Evolutionary conservation across 2,797 vertebrate genomes (phyloP).

Genomic region (Cyprinodon diabolis): DNA sequence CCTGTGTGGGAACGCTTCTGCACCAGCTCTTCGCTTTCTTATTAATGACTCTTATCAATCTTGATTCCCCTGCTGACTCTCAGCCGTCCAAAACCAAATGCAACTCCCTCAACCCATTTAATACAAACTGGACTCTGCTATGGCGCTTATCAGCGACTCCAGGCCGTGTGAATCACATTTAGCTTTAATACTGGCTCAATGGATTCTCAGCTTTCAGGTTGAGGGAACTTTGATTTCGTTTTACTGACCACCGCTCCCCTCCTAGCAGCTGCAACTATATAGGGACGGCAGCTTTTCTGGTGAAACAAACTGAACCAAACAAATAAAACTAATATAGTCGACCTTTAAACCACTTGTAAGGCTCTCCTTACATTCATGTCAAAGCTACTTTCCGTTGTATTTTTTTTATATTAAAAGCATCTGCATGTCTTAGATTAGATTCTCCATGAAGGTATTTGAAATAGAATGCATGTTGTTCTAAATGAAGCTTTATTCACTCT

Average conservation of each 20-base stretch:
- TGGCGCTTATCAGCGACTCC: constrained; percentile 31
- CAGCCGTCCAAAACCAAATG: constrained; percentile 39
- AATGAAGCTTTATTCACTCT: not conserved
- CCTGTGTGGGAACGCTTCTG: constrained; percentile 45
- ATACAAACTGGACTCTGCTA: constrained; percentile 15
- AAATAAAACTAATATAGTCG: constrained; percentile 37
- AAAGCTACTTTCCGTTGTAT: not conserved
- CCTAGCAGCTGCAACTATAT: not conserved
- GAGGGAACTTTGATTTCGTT: constrained; percentile 19
- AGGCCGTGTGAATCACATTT: constrained; percentile 28
- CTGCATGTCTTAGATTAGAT: not conserved
- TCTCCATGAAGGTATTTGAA: not conserved
- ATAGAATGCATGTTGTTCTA: not conserved
- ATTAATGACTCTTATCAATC: constrained; percentile 76
- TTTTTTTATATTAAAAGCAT: not conserved
- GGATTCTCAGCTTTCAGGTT: constrained; percentile 21
- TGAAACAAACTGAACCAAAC: constrained; percentile 26
- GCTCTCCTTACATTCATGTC: not conserved
- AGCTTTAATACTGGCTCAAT: constrained; percentile 33
- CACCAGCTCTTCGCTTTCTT: constrained; percentile 60
- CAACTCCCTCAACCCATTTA: constrained; percentile 16
- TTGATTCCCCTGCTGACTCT: constrained; percentile 68
- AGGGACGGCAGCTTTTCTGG: constrained; percentile 13
- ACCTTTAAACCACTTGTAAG: constrained; percentile 25
- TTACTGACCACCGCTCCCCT: not conserved